Percentiles rank a stretch among this genome's conserved stretches.
Evolutionary conservation across 2,113 vertebrate species (phyloP).

Genomic region (Ovis canadensis): DNA sequence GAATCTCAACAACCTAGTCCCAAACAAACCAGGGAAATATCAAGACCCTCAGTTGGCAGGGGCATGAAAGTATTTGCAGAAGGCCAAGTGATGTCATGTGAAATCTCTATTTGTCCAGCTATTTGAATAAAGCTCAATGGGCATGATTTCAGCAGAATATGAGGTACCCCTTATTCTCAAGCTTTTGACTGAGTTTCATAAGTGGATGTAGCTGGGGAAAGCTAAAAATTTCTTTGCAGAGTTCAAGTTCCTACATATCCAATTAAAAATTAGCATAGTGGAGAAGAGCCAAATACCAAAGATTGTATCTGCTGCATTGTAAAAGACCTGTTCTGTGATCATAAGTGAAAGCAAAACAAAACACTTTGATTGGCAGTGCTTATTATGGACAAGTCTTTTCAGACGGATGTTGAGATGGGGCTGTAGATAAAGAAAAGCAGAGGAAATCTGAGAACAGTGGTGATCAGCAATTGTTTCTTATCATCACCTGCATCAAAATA

Average conservation of each 20-base stretch:
- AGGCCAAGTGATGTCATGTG: neutral
- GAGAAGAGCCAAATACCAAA: conserved; percentile 28
- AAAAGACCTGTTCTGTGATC: conserved; percentile 19
- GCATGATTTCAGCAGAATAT: neutral
- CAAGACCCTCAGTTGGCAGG: neutral
- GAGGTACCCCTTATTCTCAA: neutral
- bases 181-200: neutral
- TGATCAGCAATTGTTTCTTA: neutral
- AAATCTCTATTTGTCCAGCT: neutral
- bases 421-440: neutral
- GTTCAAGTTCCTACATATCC: neutral
- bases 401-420: neutral
- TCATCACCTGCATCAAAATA: neutral
- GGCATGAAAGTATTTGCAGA: neutral
- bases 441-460: neutral
- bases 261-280: neutral
- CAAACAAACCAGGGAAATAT: neutral
- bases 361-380: neutral
- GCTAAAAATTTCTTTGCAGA: neutral
- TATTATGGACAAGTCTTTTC: neutral
- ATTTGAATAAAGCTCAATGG: neutral
- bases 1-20: neutral
- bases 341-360: conserved; percentile 35
- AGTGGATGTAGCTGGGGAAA: neutral
- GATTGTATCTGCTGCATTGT: neutral